Conservation (phyloP, 2,797 vertebrate genomes). For the Cyclura pinguis region DNA sequence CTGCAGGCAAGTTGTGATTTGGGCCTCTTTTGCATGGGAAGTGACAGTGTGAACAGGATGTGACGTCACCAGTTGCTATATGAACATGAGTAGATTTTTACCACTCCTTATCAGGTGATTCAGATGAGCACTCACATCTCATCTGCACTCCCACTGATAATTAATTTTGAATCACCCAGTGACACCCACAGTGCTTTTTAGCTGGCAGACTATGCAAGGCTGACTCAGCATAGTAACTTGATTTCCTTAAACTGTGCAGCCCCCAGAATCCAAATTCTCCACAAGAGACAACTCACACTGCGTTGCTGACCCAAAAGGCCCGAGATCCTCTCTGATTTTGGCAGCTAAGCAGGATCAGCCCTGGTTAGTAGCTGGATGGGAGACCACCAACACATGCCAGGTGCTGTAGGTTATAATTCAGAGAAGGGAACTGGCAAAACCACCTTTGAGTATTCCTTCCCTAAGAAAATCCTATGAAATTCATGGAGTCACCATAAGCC, state of each 20-base stretch:
- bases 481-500: too few relatives aligned
- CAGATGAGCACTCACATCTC: neutral
- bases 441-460: too few relatives aligned
- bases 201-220: neutral
- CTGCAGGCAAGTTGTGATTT: neutral
- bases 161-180: slow-evolving; percentile 9
- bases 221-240: slow-evolving; percentile 9
- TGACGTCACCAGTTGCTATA: neutral
- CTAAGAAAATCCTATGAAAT: too few relatives aligned
- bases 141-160: neutral
- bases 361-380: too few relatives aligned
- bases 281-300: neutral
- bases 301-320: too few relatives aligned
- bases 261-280: neutral
- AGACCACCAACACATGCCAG: too few relatives aligned
- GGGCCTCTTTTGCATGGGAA: neutral
- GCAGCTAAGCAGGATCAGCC: too few relatives aligned
- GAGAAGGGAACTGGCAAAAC: too few relatives aligned
- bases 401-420: too few relatives aligned
- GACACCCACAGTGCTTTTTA: neutral
- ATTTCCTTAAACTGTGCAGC: neutral
- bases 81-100: neutral
- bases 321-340: too few relatives aligned
- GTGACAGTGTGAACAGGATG: neutral
- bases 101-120: neutral